These are phyloP conservation scores for Aplidium turbinatum DNA, from an alignment of 23 tunicate genomes.

Conservation along the genomic window DNA sequence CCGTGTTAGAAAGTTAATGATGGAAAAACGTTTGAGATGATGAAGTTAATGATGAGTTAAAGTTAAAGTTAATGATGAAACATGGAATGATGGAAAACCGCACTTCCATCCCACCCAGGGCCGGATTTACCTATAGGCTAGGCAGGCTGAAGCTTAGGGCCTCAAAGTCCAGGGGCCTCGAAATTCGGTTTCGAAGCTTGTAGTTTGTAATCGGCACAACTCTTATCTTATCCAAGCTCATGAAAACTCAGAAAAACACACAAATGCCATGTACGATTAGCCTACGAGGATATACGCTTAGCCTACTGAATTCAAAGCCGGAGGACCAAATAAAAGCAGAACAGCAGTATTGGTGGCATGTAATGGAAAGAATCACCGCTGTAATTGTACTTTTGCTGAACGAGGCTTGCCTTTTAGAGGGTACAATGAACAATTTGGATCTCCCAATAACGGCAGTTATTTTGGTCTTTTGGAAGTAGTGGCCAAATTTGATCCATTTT, in stretches of 20 bases:
- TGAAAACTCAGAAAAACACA: slow-evolving; percentile 30
- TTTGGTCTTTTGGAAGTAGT: slow-evolving; percentile 37
- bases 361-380: slow-evolving; percentile 41
- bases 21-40: too few species aligned
- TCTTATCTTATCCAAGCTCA: slow-evolving; percentile 24
- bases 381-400: slow-evolving; percentile 33
- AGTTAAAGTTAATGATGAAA: too few species aligned
- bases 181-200: too few species aligned
- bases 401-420: slow-evolving; percentile 45
- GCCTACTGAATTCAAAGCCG: slow-evolving; percentile 40
- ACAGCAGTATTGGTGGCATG: slow-evolving; percentile 42
- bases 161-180: too few species aligned
- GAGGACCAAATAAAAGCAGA: slow-evolving; percentile 44
- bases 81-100: too few species aligned
- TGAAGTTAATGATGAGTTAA: too few species aligned
- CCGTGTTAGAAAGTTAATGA: too few species aligned
- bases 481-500: slow-evolving; percentile 48
- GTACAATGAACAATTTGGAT: slow-evolving; percentile 40
- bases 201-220: too few species aligned
- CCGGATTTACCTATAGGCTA: too few species aligned
- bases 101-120: too few species aligned
- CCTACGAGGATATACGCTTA: slow-evolving; percentile 34
- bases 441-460: slow-evolving; percentile 47
- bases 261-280: slow-evolving; percentile 1
- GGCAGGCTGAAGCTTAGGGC: too few species aligned